Conservation (phyloP, 1,140 invertebrate genomes). For the Anagrus nilaparvatae region DNA sequence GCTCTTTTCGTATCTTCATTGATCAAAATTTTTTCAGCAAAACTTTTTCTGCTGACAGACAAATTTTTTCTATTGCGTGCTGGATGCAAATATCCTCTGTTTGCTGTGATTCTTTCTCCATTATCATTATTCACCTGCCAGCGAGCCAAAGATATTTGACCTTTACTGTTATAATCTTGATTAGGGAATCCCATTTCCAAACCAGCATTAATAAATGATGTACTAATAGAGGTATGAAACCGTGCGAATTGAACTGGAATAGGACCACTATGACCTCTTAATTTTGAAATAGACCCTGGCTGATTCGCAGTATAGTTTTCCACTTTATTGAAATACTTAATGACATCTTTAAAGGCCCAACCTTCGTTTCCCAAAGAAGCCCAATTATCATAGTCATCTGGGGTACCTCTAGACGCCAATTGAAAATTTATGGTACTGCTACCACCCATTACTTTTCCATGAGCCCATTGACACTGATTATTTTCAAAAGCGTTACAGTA, state of each 20-base stretch:
- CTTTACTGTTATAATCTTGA: slow-evolving; percentile 34
- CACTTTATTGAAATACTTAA: slow-evolving; percentile 47
- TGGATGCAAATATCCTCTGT: slow-evolving; percentile 52
- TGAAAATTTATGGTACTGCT: slow-evolving; percentile 71
- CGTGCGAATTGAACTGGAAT: slow-evolving; percentile 41
- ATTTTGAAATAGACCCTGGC: slow-evolving; percentile 34
- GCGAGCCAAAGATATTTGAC: slow-evolving; percentile 43
- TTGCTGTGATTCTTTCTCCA: slow-evolving; percentile 53
- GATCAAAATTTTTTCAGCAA: slow-evolving; percentile 47
- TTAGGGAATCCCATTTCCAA: slow-evolving; percentile 36
- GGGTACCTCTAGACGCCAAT: slow-evolving; percentile 65
- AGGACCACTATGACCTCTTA: slow-evolving; percentile 24
- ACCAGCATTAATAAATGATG: slow-evolving; percentile 37
- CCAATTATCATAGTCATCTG: slow-evolving; percentile 57
- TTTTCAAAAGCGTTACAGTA: slow-evolving; percentile 43
- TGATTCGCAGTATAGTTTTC: too few species aligned
- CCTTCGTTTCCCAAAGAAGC: slow-evolving; percentile 45
- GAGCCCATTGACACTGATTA: slow-evolving; percentile 52
- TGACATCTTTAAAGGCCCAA: slow-evolving; percentile 46
- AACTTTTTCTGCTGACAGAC: slow-evolving; percentile 50
- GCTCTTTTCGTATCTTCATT: too few species aligned
- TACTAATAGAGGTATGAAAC: slow-evolving; percentile 28
- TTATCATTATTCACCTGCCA: slow-evolving; percentile 38
- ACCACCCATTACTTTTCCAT: slow-evolving; percentile 68
- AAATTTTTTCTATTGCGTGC: slow-evolving; percentile 55